Base-by-base conservation (phyloP, 2,888 invertebrate genomes). In the Odontocolon sp. region DNA sequence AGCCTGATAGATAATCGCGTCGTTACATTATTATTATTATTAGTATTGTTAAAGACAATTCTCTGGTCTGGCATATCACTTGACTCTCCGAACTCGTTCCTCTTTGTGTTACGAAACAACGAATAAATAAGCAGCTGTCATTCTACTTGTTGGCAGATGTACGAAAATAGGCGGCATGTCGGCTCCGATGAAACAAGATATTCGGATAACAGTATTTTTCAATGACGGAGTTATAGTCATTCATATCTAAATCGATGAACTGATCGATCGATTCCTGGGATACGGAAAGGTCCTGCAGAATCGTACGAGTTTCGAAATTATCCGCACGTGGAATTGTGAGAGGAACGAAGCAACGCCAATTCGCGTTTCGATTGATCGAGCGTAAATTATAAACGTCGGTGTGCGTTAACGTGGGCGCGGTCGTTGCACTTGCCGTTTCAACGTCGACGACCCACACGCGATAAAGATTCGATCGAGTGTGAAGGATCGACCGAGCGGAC, bases 171-270 rank as follows among this genome's bases (percentile, higher is more conserved):
- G 23, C 16, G 74, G 28, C 88, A 95, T 95, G 94, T 94, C 94
- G 81, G 93, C 93, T 82, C 92, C 92, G 79, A 91, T 92, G 75
- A 94, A 93, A 90, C 91, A 93, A 78, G 92, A 94, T 87, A 94
- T 94, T 88, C 92, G 94, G 82, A 94, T 94, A 83, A 95, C 94
- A 9, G 93, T 95, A 83, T 94, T 93, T 90, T 93, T 94, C 89
- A 93, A 93, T 84, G 92, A 94, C 86, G 92, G 93, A 85, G 92
- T 94, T 68, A 92, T 94, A 81, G 93, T 94, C 61, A 92, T 95
- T 88, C 94, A 94, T 91, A 93, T 94, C 85, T 93, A 86, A 90
- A 56, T 47, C 38, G 31, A 18, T 9, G 28, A 57, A n/a, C 1
- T 8, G 2, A 33, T 36, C 36, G 11, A 57, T 23, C n/a, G 21